Base-by-base conservation (phyloP, 1,140 invertebrate species). In the Heliconius himera region DNA sequence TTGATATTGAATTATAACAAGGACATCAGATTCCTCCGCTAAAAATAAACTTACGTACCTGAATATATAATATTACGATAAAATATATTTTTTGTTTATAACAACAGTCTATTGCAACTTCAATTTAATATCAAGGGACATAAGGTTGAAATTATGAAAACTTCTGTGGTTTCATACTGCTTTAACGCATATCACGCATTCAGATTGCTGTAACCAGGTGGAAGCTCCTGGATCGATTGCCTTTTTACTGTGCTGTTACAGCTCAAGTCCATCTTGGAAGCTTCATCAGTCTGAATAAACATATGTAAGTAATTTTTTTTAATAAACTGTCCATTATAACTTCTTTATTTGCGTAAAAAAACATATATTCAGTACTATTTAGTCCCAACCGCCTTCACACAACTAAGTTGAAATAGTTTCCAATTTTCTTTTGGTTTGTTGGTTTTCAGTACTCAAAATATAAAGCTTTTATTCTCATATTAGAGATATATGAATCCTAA, bases 111-210 rank as follows among this genome's bases (percentile, higher is more conserved):
- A 16, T 60, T 11, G 20, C 3, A 70, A 72, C 18, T 72, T 72
- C 33, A 36, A n/a, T 41, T 72, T 41, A n/a, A 72, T 72, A 22
- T 66, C 18, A 72, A 38, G 13, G 6, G 4, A 9, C 0, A 72
- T 72, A 72, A 41, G 36, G 70, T 72, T 72, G 16, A 72, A 72
- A 72, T 38, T 72, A 72, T 72, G 38, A 72, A 72, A 72, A 38
- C 36, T 20, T 38, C 18, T n/a, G 26, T 6, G 60, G 60, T 6
- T 41, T 33, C 36, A 72, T 72, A 72, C 33, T 38, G n/a, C 36
- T 72, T 72, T 72, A 41, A 72, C 70, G 70, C 70, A 22, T 72
- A 72, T 72, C 70, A 72, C 70, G 70, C 70, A 72, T 72, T 72
- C 70, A 41, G 70, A 72, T 41, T 36, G 70, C 33, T 72, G 70